Conservation (phyloP, 2,888 invertebrate species). For the Mythimna albipuncta region DNA sequence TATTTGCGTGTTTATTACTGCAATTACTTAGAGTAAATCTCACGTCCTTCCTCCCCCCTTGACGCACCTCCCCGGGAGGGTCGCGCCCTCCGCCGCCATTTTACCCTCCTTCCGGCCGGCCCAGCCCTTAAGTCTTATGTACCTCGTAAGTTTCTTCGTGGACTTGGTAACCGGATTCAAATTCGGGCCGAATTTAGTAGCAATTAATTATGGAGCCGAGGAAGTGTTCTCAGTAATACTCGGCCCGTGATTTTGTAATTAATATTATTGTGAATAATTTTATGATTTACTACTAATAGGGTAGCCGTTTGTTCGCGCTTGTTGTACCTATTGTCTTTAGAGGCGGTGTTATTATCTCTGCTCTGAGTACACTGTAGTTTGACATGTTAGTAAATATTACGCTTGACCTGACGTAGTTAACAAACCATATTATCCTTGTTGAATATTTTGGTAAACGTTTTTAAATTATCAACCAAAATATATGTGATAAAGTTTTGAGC, state of each 20-base stretch:
- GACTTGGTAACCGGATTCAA: conserved; percentile 90
- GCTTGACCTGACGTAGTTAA: background rate
- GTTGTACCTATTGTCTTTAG: conserved; percentile 46
- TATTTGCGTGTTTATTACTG: conserved; percentile 91
- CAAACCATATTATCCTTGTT: background rate
- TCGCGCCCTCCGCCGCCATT: conserved; percentile 88
- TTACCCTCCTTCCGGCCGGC: conserved; percentile 89
- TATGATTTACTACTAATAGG: conserved; percentile 75
- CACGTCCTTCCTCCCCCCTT: conserved; percentile 89
- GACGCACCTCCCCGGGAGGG: conserved; percentile 80
- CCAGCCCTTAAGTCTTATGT: conserved; percentile 91
- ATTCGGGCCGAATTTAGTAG: conserved; percentile 90
- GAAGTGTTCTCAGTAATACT: conserved; percentile 85
- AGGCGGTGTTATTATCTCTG: conserved; percentile 46
- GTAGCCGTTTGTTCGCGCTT: conserved; percentile 61
- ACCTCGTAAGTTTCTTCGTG: conserved; percentile 90
- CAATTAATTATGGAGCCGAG: conserved; percentile 89
- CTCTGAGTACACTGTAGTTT: conserved; percentile 32
- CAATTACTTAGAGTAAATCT: conserved; percentile 92
- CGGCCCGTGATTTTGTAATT: conserved; percentile 85
- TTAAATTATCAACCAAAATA: conserved; percentile 1
- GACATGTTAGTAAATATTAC: conserved; percentile 30
- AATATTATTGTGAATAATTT: conserved; percentile 84
- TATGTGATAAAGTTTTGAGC: background rate
- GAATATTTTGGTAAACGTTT: background rate